phyloP scores from a whole-genome alignment of 2,888 invertebrate genomes.

The Drosophila kuntzei region DNA sequence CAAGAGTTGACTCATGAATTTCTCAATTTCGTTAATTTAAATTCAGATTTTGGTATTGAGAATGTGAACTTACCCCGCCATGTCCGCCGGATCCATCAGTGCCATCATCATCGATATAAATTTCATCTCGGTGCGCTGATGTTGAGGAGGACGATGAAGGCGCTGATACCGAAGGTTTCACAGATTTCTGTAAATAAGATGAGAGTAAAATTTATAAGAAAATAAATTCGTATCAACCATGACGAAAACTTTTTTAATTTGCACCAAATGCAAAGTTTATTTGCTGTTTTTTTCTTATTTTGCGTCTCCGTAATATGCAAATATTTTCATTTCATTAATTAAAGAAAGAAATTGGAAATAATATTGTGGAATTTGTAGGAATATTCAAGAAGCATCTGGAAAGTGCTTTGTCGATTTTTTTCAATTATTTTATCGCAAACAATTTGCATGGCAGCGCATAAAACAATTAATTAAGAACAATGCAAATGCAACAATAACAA shows the following conservation, averaged over 20 bases:
- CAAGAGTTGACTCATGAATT: conserved; percentile 16
- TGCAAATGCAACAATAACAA: conserved; percentile 29
- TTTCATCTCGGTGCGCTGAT: conserved; percentile 86
- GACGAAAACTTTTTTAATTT: conserved; percentile 72
- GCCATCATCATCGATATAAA: conserved; percentile 92
- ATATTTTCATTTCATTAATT: conserved; percentile 72
- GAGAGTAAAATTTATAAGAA: conserved; percentile 10
- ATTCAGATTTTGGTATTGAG: not conserved
- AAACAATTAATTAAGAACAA: conserved; percentile 49
- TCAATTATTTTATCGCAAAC: conserved; percentile 20
- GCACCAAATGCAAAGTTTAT: conserved; percentile 47
- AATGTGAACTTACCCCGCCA: conserved; percentile 87
- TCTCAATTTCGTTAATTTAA: conserved; percentile 42
- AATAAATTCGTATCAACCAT: conserved; percentile 17
- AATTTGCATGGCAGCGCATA: conserved; percentile 34
- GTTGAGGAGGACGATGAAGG: conserved; percentile 68
- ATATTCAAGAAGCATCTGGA: not conserved
- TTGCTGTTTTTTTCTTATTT: conserved; percentile 25
- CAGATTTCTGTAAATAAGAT: conserved; percentile 81
- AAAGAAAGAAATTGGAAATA: conserved; percentile 24
- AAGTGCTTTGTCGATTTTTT: conserved; percentile 1
- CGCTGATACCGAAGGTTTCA: conserved; percentile 79
- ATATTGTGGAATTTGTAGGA: not conserved
- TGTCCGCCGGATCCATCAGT: conserved; percentile 90
- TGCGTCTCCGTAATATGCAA: conserved; percentile 45